These are phyloP conservation scores for Nomada fucata DNA, from an alignment of 2,888 invertebrate species.

Conservation along the genomic window DNA sequence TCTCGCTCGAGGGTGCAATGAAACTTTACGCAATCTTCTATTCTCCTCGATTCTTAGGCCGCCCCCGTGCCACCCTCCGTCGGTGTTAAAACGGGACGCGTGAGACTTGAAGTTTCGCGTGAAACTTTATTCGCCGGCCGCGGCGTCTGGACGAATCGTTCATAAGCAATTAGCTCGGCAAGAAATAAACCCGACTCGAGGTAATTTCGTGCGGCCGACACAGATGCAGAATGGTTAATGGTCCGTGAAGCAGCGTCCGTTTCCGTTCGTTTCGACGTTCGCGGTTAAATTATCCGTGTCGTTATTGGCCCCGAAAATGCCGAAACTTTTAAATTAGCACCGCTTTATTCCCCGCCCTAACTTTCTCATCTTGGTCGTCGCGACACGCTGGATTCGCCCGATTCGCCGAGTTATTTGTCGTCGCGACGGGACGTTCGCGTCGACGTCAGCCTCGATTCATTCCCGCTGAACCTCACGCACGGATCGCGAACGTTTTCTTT, in stretches of 20 bases:
- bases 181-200: conserved; percentile 6
- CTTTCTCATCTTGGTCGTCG: background rate
- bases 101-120: background rate
- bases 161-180: conserved; percentile 32
- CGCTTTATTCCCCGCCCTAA: conserved; percentile 19
- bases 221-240: conserved; percentile 32
- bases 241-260: conserved; percentile 46
- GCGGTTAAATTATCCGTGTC: conserved; percentile 46
- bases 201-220: conserved; percentile 32
- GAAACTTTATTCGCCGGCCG: background rate
- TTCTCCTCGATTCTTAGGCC: background rate
- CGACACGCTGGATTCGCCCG: background rate
- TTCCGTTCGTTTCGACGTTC: conserved; percentile 29
- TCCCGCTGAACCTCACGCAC: conserved; percentile 25
- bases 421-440: conserved; percentile 42
- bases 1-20: background rate
- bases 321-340: conserved; percentile 47
- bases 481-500: conserved; percentile 24
- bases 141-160: conserved; percentile 8
- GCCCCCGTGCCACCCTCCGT: background rate
- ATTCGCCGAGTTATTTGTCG: background rate
- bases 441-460: conserved; percentile 50
- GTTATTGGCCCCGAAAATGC: conserved; percentile 36
- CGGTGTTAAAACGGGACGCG: background rate
- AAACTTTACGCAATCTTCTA: background rate